phyloP scores from a whole-genome alignment of 1,140 invertebrate species.

The Cephus cinctus region DNA sequence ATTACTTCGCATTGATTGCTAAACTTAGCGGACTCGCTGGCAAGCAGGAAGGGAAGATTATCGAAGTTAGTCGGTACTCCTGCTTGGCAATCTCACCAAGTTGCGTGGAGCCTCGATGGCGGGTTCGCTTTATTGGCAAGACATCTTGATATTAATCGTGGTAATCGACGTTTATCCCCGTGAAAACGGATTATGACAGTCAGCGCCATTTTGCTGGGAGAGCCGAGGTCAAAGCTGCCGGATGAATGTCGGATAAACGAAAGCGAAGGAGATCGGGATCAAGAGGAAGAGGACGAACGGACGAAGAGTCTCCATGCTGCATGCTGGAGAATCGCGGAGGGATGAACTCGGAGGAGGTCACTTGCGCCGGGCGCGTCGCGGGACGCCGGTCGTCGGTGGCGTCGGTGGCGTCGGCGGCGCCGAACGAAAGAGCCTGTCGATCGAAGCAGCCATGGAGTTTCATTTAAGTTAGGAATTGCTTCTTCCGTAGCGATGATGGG shows the following conservation, averaged over 20 bases:
- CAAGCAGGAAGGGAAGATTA: constrained; percentile 33
- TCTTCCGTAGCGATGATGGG: constrained; percentile 56
- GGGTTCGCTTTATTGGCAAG: constrained; percentile 1
- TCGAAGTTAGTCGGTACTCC: constrained; percentile 30
- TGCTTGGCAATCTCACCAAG: constrained; percentile 5
- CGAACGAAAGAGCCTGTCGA: too few species aligned
- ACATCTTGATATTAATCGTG: constrained; percentile 4
- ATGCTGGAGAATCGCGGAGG: too few species aligned
- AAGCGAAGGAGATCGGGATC: constrained; percentile 1
- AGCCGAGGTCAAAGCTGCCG: too few species aligned
- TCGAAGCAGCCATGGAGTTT: constrained; percentile 54
- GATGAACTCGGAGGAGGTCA: too few species aligned
- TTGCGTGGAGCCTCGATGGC: not conserved
- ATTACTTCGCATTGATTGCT: constrained; percentile 46
- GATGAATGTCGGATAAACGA: too few species aligned
- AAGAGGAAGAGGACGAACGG: not conserved
- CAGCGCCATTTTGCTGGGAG: too few species aligned
- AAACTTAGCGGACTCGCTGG: constrained; percentile 42
- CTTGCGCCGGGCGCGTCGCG: too few species aligned
- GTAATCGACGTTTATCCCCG: too few species aligned
- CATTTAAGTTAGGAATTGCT: constrained; percentile 59
- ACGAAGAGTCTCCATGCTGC: too few species aligned
- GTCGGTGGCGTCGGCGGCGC: too few species aligned
- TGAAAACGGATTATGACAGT: too few species aligned
- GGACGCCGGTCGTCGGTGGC: too few species aligned